Evolutionary conservation across 2,888 invertebrate species (phyloP).

Genomic region (Oithona nana): DNA sequence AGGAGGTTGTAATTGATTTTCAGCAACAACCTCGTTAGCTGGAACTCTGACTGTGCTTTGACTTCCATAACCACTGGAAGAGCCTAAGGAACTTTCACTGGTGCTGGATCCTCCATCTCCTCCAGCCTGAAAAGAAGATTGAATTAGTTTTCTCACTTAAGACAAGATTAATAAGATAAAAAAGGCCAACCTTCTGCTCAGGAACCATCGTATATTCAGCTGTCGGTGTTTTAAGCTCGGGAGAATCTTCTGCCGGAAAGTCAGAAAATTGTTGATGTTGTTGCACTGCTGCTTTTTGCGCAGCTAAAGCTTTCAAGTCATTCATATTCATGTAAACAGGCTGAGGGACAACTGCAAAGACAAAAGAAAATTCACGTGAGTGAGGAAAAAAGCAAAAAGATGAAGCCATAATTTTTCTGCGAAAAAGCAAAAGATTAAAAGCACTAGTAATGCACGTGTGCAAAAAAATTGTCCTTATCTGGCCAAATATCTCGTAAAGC

Average conservation of each 20-base stretch:
- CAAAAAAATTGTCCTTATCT: too few species aligned
- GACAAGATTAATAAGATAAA: not conserved
- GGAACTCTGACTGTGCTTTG: constrained; percentile 45
- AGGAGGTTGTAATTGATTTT: not conserved
- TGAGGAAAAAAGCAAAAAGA: too few species aligned
- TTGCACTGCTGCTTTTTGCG: constrained; percentile 37
- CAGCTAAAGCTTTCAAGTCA: constrained; percentile 62
- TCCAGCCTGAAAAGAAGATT: too few species aligned
- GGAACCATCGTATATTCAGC: constrained; percentile 8
- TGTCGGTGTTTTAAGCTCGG: constrained; percentile 16
- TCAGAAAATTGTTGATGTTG: not conserved
- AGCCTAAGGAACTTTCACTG: constrained; percentile 52
- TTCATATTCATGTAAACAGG: constrained; percentile 78
- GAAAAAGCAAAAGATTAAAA: too few species aligned
- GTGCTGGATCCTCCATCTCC: constrained; percentile 29
- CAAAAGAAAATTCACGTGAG: not conserved
- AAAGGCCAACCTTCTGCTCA: not conserved
- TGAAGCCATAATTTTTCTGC: too few species aligned
- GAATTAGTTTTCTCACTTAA: not conserved
- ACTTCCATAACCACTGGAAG: constrained; percentile 55
- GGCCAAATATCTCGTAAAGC: too few species aligned
- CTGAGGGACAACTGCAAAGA: constrained; percentile 33
- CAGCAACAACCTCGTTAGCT: too few species aligned
- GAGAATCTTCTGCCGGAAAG: not conserved
- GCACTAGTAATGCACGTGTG: too few species aligned